Base-by-base conservation (phyloP, 35 echinoderm and acorn worm species). In the Apostichopus californicus region DNA sequence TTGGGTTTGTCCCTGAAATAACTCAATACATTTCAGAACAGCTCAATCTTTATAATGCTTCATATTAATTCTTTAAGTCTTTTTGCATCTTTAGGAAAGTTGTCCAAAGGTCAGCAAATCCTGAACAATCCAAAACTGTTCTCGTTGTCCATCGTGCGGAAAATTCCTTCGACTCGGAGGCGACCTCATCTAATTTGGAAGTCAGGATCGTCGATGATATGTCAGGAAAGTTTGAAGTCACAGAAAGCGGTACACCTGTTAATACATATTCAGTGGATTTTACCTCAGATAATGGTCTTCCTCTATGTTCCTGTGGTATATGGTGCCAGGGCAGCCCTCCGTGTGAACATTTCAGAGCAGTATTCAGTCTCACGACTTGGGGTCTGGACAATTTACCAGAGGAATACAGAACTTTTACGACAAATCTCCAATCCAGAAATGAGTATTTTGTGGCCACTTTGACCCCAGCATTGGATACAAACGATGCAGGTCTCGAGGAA, bases 371-470 rank as follows among this genome's bases (percentile, higher is more conserved):
- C 18, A 85, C 81, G 11, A 25, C 81, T 22, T 85, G 81, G 81
- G 52, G 57, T 58, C 6, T 85, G 5, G 55, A 59, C 4, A 85
- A 20, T 21, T 9, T 85, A 5, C 81, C 81, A 1, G 81, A 85
- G 21, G 55, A 85, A 58, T 85, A 22, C 15, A 85, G 81, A 52
- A 21, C 5, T 14, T 55, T 59, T 58, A 46, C 34, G 34, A 59
- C 20, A 9, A n/a, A 22, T 23, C 4, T 6, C 6, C 21, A 56
- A 59, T 9, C 15, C 18, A 55, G n/a, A 57, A 85, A 85, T 85
- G 81, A 85, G 58, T 85, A 85, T 59, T 85, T 85, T 58, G 56
- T 85, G 15, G 81, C 81, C 17, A 85, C 81, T n/a, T 24, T 85
- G 17, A 85, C 81, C 9, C 17, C 55, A 61, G 58, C 58, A 61